These are phyloP conservation scores for Clamator glandarius DNA, from an alignment of 2,797 vertebrate species.

Conservation along the genomic window DNA sequence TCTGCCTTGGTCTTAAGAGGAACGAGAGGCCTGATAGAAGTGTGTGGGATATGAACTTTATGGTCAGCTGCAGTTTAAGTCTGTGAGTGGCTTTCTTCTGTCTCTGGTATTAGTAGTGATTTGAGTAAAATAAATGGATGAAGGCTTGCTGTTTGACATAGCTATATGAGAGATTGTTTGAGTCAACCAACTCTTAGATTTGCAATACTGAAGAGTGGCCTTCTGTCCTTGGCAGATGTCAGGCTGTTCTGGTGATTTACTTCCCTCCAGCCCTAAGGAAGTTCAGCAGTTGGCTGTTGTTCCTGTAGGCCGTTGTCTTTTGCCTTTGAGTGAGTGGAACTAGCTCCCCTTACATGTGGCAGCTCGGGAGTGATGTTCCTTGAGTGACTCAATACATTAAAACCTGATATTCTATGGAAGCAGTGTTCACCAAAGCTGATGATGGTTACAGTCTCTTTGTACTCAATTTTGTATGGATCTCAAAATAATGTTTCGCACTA, in stretches of 20 bases:
- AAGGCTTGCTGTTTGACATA: neutral
- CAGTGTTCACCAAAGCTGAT: neutral
- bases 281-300: neutral
- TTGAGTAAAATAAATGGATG: neutral
- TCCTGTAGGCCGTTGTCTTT: neutral
- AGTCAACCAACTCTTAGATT: neutral
- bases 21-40: neutral
- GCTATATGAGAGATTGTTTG: neutral
- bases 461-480: neutral
- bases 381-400: neutral
- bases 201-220: neutral
- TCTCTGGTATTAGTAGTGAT: neutral
- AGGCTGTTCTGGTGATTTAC: neutral
- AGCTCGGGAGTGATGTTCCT: neutral
- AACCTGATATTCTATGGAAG: neutral
- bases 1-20: neutral
- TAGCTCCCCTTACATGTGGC: neutral
- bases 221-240: neutral
- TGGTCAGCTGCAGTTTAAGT: neutral
- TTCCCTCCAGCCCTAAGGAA: neutral
- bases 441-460: neutral
- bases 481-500: neutral
- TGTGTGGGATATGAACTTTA: neutral
- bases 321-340: neutral
- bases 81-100: neutral